These are phyloP conservation scores for Oryzias curvinotus DNA, from an alignment of 2,113 vertebrate genomes.

Conservation along the genomic window DNA sequence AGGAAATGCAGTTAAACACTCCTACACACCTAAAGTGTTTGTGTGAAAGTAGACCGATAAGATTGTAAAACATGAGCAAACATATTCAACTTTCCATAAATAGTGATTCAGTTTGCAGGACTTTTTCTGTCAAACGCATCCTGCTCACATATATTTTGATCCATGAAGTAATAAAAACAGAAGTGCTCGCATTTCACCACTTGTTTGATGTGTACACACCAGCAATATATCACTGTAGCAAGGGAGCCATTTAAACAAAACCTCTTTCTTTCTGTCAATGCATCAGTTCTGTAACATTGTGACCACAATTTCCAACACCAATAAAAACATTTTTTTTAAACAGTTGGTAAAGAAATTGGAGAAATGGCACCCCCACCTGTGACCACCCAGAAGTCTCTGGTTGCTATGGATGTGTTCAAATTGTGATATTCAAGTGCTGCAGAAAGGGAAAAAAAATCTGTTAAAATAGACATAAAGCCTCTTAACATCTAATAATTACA, in stretches of 20 bases:
- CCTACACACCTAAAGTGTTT: not conserved
- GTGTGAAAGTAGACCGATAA: slow-evolving; percentile 1
- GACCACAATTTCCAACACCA: not conserved
- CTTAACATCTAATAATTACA: slow-evolving; percentile 1
- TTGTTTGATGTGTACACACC: not conserved
- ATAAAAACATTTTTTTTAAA: not conserved
- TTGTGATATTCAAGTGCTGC: slow-evolving; percentile 95
- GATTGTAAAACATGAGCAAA: slow-evolving; percentile 11
- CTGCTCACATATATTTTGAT: not conserved
- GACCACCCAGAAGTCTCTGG: slow-evolving; percentile 95
- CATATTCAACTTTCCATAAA: slow-evolving; percentile 12
- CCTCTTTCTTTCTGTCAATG: not conserved
- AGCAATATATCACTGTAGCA: not conserved
- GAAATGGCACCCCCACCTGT: slow-evolving; percentile 81
- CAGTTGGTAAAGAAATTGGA: not conserved
- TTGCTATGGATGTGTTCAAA: slow-evolving; percentile 90
- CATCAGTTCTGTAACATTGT: not conserved
- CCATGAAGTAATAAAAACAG: not conserved
- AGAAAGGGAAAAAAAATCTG: slow-evolving; percentile 36
- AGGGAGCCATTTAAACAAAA: not conserved
- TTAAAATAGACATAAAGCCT: not conserved
- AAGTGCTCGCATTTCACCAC: not conserved
- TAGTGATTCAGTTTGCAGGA: not conserved
- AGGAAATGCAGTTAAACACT: slow-evolving; percentile 5
- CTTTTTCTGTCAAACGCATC: not conserved